Base-by-base conservation (phyloP, 2,888 invertebrate genomes). In the Sinelater perroti region DNA sequence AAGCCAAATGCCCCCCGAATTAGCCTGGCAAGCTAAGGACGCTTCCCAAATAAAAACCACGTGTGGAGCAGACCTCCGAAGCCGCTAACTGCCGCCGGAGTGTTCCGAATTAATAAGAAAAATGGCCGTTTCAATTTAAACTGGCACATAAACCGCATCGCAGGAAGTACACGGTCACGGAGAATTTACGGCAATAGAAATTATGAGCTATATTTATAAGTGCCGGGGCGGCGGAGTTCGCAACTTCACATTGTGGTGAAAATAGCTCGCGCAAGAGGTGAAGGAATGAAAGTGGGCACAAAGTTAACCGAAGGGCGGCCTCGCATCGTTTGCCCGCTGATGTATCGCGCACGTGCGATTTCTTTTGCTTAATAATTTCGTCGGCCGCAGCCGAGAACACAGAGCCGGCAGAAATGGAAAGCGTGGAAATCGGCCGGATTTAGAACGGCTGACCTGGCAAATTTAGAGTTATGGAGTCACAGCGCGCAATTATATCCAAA, bases 41-140 rank as follows among this genome's bases (percentile, higher is more conserved):
- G 38, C 14, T 40, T 40, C 8, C 21, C 14, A 42, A 42, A 42
- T 24, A 26, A 42, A 42, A 44, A 14, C 44, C 44, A 44, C 44
- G 30, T 44, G 44, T 28, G 13, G 40, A 24, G 24, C 40, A 17
- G 24, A 7, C 33, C 14, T 33, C 30, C 17, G 18, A 17, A 36
- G 18, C 17, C 26, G 24, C 64, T 68, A 65, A 70, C n/a, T n/a
- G n/a, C n/a, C n/a, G n/a, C n/a, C 7, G 10, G 68, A 71, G 64
- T 69, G 71, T 70, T 73, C 72, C 71, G 72, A 74, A 73, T 74
- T 74, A 73, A 71, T 67, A 71, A 71, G 74, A 74, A 72, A 72
- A 73, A 73, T 70, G 70, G 67, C 58, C 64, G 64, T 66, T 70
- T 67, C 64, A 64, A 71, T 70, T 66, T 67, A 67, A 67, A 62